Conservation (phyloP, 2,797 vertebrate genomes). For the Manis javanica region DNA sequence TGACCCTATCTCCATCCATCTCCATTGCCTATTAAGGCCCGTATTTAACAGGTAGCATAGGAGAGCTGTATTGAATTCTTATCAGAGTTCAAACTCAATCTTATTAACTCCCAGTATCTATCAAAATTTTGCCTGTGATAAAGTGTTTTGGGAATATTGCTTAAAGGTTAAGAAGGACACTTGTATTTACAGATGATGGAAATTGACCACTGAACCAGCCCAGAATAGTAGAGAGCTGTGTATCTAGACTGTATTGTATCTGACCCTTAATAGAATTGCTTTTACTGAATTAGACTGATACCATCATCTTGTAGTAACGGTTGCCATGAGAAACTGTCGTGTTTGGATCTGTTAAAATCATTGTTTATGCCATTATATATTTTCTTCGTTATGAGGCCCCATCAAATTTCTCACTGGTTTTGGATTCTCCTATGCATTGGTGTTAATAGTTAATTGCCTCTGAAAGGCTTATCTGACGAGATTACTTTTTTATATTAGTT, state of each 20-base stretch:
- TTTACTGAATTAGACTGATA: background rate
- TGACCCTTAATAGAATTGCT: background rate
- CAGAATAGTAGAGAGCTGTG: background rate
- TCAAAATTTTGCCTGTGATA: conserved; percentile 22
- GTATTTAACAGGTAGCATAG: background rate
- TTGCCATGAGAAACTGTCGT: background rate
- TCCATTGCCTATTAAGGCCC: background rate
- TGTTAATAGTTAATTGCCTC: background rate
- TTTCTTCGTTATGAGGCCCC: background rate
- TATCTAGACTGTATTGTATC: background rate
- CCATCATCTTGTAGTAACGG: background rate
- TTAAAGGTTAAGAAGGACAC: background rate
- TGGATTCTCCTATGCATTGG: background rate
- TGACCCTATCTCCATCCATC: background rate
- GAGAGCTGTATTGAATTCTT: background rate
- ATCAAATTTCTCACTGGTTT: conserved; percentile 23
- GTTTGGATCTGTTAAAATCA: background rate
- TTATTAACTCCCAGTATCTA: background rate
- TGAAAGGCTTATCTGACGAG: background rate
- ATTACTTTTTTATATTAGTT: background rate
- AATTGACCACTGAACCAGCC: background rate
- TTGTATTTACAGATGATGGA: background rate
- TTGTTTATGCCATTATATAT: background rate
- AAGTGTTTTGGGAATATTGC: background rate
- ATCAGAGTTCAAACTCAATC: background rate